phyloP scores from a whole-genome alignment of 2,888 invertebrate genomes.

The Dryobota labecula region DNA sequence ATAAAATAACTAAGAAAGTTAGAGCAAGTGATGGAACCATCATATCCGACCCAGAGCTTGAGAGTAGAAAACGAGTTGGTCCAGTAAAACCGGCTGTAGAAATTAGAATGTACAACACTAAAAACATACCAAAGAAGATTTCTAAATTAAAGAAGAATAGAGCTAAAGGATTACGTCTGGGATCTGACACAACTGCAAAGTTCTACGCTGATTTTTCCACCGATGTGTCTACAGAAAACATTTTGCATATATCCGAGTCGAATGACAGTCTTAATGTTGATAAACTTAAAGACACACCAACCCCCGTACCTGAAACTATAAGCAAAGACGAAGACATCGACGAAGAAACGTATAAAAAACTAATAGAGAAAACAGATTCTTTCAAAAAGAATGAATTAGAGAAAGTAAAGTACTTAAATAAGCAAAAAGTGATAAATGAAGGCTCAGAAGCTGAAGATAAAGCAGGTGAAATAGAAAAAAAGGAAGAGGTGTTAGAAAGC shows the following conservation, averaged over 20 bases:
- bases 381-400: conserved; percentile 89
- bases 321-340: conserved; percentile 87
- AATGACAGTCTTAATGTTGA: conserved; percentile 91
- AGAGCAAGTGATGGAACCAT: conserved; percentile 77
- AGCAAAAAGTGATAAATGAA: conserved; percentile 88
- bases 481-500: conserved; percentile 74
- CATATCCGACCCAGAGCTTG: conserved; percentile 82
- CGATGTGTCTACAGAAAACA: conserved; percentile 91
- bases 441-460: conserved; percentile 84
- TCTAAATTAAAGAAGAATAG: conserved; percentile 93
- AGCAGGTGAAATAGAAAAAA: conserved; percentile 69
- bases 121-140: conserved; percentile 93
- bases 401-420: conserved; percentile 87
- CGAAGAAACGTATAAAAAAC: conserved; percentile 86
- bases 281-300: conserved; percentile 74
- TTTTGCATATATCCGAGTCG: conserved; percentile 92
- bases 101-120: conserved; percentile 92
- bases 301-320: conserved; percentile 74
- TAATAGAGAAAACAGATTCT: conserved; percentile 89
- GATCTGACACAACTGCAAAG: conserved; percentile 90
- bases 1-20: conserved; percentile 82
- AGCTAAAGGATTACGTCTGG: conserved; percentile 88
- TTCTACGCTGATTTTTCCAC: conserved; percentile 92
- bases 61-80: conserved; percentile 73
- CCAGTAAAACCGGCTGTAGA: conserved; percentile 84